These are phyloP conservation scores for Ectropis grisescens DNA, from an alignment of 1,140 invertebrate species.

Conservation along the genomic window DNA sequence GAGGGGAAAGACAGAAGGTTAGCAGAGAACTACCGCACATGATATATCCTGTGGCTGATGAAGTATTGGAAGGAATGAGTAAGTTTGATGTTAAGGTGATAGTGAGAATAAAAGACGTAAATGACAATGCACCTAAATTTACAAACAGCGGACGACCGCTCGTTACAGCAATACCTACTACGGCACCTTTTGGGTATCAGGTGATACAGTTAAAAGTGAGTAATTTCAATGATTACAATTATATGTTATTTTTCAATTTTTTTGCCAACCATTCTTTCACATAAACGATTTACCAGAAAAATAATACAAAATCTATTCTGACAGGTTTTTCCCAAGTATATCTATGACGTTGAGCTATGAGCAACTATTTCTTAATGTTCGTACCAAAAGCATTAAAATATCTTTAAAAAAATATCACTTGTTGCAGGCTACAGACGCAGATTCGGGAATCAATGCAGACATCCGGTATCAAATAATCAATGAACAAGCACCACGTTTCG, in stretches of 20 bases:
- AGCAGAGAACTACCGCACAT: constrained; percentile 77
- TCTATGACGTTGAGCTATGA: no score
- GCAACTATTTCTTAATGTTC: no score
- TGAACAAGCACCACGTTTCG: constrained; percentile 77
- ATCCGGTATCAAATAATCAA: constrained; percentile 85
- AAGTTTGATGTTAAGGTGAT: constrained; percentile 76
- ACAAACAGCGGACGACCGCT: constrained; percentile 78
- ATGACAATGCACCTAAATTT: constrained; percentile 86
- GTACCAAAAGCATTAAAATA: no score
- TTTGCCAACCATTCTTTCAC: no score
- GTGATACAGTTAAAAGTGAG: constrained; percentile 78
- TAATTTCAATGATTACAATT: background rate
- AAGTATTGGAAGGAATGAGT: constrained; percentile 75
- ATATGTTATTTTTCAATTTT: no score
- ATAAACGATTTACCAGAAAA: no score
- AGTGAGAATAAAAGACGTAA: constrained; percentile 82
- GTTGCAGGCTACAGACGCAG: constrained; percentile 78
- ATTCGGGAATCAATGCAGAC: constrained; percentile 82
- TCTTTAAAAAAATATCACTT: no score
- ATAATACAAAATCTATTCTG: no score
- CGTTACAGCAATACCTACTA: constrained; percentile 83
- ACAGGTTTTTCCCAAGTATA: no score
- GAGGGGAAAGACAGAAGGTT: constrained; percentile 76
- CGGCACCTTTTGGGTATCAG: constrained; percentile 84
- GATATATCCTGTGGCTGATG: constrained; percentile 80